Percentiles rank a stretch among this genome's conserved stretches.
These are phyloP conservation scores for Laterallus jamaicensis DNA, from an alignment of 2,113 vertebrate species.

Conservation along the genomic window DNA sequence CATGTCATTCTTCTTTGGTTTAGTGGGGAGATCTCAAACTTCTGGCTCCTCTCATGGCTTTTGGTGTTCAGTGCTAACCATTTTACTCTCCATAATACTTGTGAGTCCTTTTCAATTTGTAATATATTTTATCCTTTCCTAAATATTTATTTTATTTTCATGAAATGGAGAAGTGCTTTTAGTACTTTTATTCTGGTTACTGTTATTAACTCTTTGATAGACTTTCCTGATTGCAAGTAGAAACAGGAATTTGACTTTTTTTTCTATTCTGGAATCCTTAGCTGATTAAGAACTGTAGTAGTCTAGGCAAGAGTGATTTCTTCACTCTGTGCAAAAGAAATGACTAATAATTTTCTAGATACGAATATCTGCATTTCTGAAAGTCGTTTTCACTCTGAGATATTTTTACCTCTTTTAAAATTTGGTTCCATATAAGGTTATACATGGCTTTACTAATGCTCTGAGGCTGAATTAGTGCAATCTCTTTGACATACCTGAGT, in stretches of 20 bases:
- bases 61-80: background rate
- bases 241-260: background rate
- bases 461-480: background rate
- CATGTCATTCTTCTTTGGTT: background rate
- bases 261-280: background rate
- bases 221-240: background rate
- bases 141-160: slow-evolving; percentile 3
- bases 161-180: background rate
- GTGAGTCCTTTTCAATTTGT: background rate
- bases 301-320: background rate
- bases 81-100: background rate
- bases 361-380: background rate
- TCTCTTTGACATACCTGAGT: background rate
- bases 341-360: background rate
- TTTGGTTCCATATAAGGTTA: background rate
- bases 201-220: background rate
- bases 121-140: background rate
- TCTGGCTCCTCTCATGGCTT: background rate
- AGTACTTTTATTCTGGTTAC: background rate
- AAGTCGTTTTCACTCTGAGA: background rate
- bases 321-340: background rate
- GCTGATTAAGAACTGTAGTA: background rate
- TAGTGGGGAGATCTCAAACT: background rate
- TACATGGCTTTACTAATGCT: background rate
- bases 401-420: background rate